These are phyloP conservation scores for Xenops minutus DNA, from an alignment of 2,797 vertebrate genomes.

Conservation along the genomic window DNA sequence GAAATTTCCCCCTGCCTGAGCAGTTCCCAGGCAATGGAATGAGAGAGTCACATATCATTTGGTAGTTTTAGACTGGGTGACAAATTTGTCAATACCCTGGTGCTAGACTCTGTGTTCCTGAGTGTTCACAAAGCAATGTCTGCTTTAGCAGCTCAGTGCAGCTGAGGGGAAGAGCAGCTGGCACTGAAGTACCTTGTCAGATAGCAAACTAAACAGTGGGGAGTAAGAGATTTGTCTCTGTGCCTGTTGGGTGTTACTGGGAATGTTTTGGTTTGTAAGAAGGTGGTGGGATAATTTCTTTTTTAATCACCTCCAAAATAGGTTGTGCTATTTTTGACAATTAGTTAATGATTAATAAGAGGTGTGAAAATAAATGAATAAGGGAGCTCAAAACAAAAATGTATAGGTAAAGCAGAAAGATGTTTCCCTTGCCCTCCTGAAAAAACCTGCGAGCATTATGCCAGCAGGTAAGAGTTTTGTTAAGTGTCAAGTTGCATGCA, in stretches of 20 bases:
- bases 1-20: neutral
- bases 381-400: neutral
- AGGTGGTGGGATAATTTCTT: neutral
- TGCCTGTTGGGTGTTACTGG: neutral
- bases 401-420: neutral
- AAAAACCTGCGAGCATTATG: neutral
- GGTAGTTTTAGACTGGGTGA: neutral
- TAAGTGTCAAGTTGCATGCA: rapidly evolving
- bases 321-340: neutral
- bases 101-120: neutral
- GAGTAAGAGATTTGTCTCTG: neutral
- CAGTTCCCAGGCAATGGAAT: neutral
- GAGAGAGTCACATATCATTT: neutral
- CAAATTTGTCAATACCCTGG: neutral
- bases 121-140: neutral
- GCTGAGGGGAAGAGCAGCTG: neutral
- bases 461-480: neutral
- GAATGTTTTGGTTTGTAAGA: neutral
- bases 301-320: neutral
- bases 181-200: neutral
- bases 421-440: neutral
- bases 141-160: neutral
- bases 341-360: neutral
- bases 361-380: neutral
- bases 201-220: neutral